Base-by-base conservation (phyloP, 2,888 invertebrate genomes). In the Cheilosia pagana region DNA sequence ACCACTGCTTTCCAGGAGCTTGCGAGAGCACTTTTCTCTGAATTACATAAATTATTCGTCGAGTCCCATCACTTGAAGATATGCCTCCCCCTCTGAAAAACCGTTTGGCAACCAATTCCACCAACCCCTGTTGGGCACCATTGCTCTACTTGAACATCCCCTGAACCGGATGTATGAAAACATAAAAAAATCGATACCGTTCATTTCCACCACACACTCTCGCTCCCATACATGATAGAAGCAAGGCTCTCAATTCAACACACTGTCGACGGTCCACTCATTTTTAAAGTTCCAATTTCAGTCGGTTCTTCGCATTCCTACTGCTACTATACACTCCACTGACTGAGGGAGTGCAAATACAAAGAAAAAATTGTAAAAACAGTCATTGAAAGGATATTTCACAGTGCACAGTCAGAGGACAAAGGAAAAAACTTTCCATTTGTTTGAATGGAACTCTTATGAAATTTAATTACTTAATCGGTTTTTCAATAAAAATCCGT, bases 281-380 rank as follows among this genome's bases (percentile, higher is more conserved):
- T 8, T 60, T 74, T 21, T 28, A 50, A 71, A 76, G 85, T 85
- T 81, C 75, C 85, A 74, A 65, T 85, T 76, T 71, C 79, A 81
- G 65, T 76, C 71, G 65, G 81, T 81, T 62, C 75, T 81, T 67
- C 19, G 19, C 55, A 21, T 63, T 59, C 70, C 35, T 41, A 53
- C 39, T 60, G 48, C 2, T 14, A 16, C 39, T 68, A 71, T 21
- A 28, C 2, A 35, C 35, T 3, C 35, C 3, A 35, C 35, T 12
- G 35, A 35, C 35, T 35, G 35, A 3, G 31, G 72, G 53, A 8
- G 50, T 57, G 72, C 78, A 70, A 57, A 74, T 45, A 77, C 53
- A 39, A 39, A 39, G 8, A 7, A 41, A 41, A n/a, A 45, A 8
- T 62, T n/a, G n/a, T n/a, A n/a, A 72, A 48, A 60, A 8, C 35